Conservation (phyloP, 2,113 vertebrate genomes). For the Melanerpes formicivorus region DNA sequence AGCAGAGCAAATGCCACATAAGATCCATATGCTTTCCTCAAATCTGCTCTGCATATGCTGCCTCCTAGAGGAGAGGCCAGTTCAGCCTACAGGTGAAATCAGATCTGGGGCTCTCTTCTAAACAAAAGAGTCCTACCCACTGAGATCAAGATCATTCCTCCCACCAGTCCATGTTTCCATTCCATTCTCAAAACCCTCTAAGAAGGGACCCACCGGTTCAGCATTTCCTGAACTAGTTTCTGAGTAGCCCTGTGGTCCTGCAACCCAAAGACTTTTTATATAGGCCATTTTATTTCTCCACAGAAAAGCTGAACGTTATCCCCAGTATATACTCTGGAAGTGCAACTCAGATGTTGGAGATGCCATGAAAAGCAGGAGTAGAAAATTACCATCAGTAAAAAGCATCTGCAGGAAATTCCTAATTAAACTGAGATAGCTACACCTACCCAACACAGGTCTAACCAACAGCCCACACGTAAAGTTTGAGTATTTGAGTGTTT, state of each 20-base stretch:
- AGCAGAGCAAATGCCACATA: not conserved
- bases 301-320: not conserved
- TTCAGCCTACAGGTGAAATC: not conserved
- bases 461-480: not conserved
- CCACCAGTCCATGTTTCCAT: not conserved
- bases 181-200: not conserved
- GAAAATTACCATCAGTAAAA: conserved; percentile 15
- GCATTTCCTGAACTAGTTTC: not conserved
- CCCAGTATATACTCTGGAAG: not conserved
- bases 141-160: not conserved
- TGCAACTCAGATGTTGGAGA: not conserved
- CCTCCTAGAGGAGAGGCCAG: not conserved
- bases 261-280: not conserved
- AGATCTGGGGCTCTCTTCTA: not conserved
- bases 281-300: not conserved
- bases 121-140: not conserved
- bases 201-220: not conserved
- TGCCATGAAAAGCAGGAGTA: not conserved
- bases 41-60: not conserved
- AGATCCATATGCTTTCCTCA: not conserved
- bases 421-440: not conserved
- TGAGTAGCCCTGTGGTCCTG: not conserved
- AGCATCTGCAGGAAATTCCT: not conserved
- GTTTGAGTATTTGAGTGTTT: not conserved
- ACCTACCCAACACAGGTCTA: not conserved